A percentile compares a stretch with the other conserved stretches of the same genome.
Conservation (phyloP, 2,888 invertebrate species). For the Athalia circularis region DNA sequence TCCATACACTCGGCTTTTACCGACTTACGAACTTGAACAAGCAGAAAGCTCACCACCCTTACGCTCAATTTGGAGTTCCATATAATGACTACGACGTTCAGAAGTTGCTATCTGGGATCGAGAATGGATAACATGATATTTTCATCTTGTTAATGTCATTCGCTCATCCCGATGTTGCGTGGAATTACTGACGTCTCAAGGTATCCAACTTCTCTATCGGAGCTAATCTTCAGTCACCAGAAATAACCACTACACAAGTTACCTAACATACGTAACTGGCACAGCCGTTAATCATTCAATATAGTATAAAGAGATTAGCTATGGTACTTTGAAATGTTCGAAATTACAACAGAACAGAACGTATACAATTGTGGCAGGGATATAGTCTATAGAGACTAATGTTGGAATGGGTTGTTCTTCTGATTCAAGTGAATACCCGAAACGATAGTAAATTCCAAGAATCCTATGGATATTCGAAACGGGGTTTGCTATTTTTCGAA, state of each 20-base stretch:
- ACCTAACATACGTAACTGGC: conserved; percentile 1
- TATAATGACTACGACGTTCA: too few relatives aligned
- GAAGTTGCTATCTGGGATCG: conserved; percentile 6
- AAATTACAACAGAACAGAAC: conserved; percentile 3
- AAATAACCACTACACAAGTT: conserved; percentile 5
- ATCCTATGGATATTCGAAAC: too few relatives aligned
- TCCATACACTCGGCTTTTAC: background rate
- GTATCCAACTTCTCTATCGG: background rate
- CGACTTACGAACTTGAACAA: background rate
- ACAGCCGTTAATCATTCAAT: conserved; percentile 15
- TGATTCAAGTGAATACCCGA: too few relatives aligned
- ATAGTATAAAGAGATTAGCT: conserved; percentile 2
- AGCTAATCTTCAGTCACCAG: conserved; percentile 7
- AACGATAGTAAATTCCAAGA: too few relatives aligned
- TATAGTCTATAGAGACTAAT: too few relatives aligned
- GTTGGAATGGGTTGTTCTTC: too few relatives aligned
- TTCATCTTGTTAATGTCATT: conserved; percentile 20
- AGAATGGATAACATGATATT: background rate
- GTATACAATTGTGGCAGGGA: background rate
- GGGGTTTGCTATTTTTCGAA: too few relatives aligned
- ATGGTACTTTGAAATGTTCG: conserved; percentile 4
- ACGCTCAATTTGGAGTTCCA: too few relatives aligned
- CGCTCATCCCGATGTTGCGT: conserved; percentile 2
- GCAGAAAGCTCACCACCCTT: background rate
- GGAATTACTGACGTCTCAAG: conserved; percentile 3